Evolutionary conservation across 2,888 invertebrate species (phyloP).

Genomic region (Diarsia rubi): DNA sequence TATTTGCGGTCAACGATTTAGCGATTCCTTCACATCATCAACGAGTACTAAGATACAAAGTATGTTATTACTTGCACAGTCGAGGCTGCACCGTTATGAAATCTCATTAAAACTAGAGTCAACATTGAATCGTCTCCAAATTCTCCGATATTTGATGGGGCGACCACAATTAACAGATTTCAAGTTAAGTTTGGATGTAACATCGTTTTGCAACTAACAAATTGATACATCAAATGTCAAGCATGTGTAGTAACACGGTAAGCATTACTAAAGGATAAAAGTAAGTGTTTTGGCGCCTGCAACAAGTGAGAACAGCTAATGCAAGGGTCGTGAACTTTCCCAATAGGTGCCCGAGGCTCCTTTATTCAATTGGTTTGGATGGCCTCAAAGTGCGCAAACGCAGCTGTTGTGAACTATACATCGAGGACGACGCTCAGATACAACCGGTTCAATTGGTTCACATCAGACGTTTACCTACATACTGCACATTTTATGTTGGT

Average conservation of each 20-base stretch:
- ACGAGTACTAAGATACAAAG: neutral
- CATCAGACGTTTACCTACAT: slow-evolving; percentile 56
- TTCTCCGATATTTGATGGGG: slow-evolving; percentile 41
- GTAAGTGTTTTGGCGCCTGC: slow-evolving; percentile 51
- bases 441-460: slow-evolving; percentile 58
- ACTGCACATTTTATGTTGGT: slow-evolving; percentile 39
- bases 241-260: slow-evolving; percentile 27
- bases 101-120: slow-evolving; percentile 35
- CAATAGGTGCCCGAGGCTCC: slow-evolving; percentile 54
- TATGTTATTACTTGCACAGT: slow-evolving; percentile 14
- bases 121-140: slow-evolving; percentile 28
- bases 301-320: slow-evolving; percentile 49
- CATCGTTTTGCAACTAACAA: slow-evolving; percentile 44
- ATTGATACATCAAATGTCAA: slow-evolving; percentile 57
- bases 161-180: slow-evolving; percentile 10
- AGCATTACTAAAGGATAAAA: slow-evolving; percentile 40
- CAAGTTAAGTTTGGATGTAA: slow-evolving; percentile 15
- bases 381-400: slow-evolving; percentile 59
- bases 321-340: slow-evolving; percentile 72
- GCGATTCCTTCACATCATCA: slow-evolving; percentile 6
- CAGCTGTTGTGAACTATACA: slow-evolving; percentile 57
- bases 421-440: slow-evolving; percentile 41
- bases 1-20: slow-evolving; percentile 1
- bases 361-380: slow-evolving; percentile 72
- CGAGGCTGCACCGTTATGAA: slow-evolving; percentile 45